Percentiles rank a stretch among this genome's conserved stretches.
These are phyloP conservation scores for Ormyrus thymus DNA, from an alignment of 2,888 invertebrate genomes.

Conservation along the genomic window DNA sequence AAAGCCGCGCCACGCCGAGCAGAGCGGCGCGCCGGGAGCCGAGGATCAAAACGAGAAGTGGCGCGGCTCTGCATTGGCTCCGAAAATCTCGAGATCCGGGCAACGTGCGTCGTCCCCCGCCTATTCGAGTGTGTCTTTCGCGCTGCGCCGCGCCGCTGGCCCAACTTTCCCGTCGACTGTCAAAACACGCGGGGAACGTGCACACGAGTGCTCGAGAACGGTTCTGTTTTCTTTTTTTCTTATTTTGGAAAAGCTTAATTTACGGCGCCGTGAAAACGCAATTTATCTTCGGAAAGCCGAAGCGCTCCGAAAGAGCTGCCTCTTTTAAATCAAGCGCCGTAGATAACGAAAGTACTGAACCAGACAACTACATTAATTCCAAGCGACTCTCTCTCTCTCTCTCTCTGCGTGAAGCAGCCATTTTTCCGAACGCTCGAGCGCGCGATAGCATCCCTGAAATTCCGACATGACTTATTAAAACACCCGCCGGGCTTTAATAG, in stretches of 20 bases:
- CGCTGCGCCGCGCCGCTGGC: too few relatives aligned
- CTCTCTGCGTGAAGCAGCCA: too few relatives aligned
- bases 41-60: conserved; percentile 9
- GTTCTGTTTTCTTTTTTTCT: conserved; percentile 11
- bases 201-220: background rate
- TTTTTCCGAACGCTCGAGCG: too few relatives aligned
- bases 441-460: conserved; percentile 19
- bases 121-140: conserved; percentile 44
- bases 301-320: too few relatives aligned
- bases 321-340: too few relatives aligned
- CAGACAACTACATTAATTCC: too few relatives aligned
- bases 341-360: too few relatives aligned
- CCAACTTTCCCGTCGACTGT: too few relatives aligned
- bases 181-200: conserved; percentile 32
- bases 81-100: conserved; percentile 57
- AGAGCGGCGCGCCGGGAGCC: background rate
- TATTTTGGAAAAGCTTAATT: conserved; percentile 24
- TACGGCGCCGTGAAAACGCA: background rate
- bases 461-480: conserved; percentile 28
- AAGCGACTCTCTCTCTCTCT: too few relatives aligned
- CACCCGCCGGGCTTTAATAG: conserved; percentile 31
- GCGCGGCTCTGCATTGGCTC: conserved; percentile 5
- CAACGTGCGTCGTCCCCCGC: conserved; percentile 61
- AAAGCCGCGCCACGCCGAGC: too few relatives aligned
- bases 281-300: background rate